Base-by-base conservation (phyloP, 2,888 invertebrate genomes). In the Drosophila merina region DNA sequence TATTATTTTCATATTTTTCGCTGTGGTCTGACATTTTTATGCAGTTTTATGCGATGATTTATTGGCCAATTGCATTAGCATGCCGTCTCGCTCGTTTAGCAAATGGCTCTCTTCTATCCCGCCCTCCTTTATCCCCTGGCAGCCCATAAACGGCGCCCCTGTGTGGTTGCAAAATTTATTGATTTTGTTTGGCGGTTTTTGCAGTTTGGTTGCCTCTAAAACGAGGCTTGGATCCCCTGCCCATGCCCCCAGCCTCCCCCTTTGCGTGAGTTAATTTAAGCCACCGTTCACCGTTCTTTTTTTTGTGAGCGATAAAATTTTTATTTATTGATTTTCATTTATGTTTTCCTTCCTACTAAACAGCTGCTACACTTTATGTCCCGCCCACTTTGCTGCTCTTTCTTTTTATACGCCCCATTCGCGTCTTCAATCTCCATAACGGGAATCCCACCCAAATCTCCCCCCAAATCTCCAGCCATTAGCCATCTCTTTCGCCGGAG, bases 301-400 rank as follows among this genome's bases (percentile, higher is more conserved):
- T 44, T 31, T 14, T 20, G 7, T 7, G 3, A n/a, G 73, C 75
- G 72, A 86, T 81, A 86, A 79, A 77, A 83, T 75, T 79, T 75
- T 58, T 81, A 83, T 81, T 86, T 81, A 81, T 81, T 86, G 81
- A 81, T 81, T 82, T 82, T 82, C 81, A 86, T 82, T 82, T 82
- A 82, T 82, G 80, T 49, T 73, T 73, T 69, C 57, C 86, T 76
- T 76, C 74, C 71, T 74, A 70, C 83, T 68, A 79, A 79, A 82
- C 86, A 85, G 83, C 86, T 81, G 83, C 72, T 73, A 74, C 83
- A 74, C 66, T 77, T 74, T 79, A 72, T 76, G 55, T 44, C 38
- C 42, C 45, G n/a, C 12, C 28, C 20, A 45, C 55, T 14, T 48
- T 33, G 4, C 12, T n/a, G 8, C 5, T 25, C 20, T n/a, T n/a